Base-by-base conservation (phyloP, 2,113 vertebrate genomes). In the Labeo catla region DNA sequence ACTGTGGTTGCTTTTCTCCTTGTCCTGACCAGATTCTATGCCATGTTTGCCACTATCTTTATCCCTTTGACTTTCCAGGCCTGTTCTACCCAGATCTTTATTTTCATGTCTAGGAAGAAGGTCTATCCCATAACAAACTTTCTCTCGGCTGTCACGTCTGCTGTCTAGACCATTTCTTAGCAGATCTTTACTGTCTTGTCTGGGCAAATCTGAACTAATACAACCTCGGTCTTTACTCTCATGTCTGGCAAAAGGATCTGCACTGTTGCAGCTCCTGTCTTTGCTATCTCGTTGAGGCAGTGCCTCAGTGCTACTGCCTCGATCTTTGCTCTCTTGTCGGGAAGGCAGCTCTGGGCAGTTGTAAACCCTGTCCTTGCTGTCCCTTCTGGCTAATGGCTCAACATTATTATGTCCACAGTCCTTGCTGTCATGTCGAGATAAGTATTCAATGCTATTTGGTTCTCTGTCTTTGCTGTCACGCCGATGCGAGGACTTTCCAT, bases 161-260 rank as follows among this genome's bases (percentile, higher is more conserved):
- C 91, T 89, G 47, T 95, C 93, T 3, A 80, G 68, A 12, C 93
- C 92, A n/a, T 87, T 93, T 77, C 93, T 91, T 66, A 89, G 77
- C 76, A 89, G 92, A 36, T 94, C 94, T 88, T 92, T 94, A 87
- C 93, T 92, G 47, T 95, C 93, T 84, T 93, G 94, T 74, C 74
- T 83, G 15, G 91, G 87, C 85, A 92, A 87, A n/a, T 90, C 89
- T 23, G 54, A 21, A 68, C 34, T 52, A 54, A 81, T 73, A 66
- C 70, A 83, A 36, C 73, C 70, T 76, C 87, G 15, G 73, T 95
- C 93, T 87, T 93, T 95, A 84, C 90, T 91, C 78, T 94, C 93
- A 86, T 89, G 91, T 81, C 89, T 92, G 59, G 90, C 81, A 66
- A 93, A 81, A 66, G 88, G 72, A 84, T 94, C 94, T 74, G 86